Base-by-base conservation (phyloP, 2,888 invertebrate genomes). In the Ochlodes sylvanus region DNA sequence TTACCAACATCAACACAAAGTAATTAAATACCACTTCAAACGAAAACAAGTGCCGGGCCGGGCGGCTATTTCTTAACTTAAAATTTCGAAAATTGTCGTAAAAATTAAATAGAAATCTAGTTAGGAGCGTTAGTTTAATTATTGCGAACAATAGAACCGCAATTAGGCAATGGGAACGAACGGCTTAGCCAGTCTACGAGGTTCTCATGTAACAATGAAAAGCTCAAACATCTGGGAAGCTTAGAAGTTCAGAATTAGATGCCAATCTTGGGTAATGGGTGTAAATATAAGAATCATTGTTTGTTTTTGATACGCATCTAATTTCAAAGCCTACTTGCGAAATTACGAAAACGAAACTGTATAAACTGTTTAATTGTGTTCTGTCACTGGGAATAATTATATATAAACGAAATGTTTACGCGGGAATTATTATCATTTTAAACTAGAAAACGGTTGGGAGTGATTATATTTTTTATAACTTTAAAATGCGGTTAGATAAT, bases 81-180 rank as follows among this genome's bases (percentile, higher is more conserved):
- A 72, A 75, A 77, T 77, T 81, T 77, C 73, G 77, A 82, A 79
- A 82, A 82, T 77, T 80, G 81, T 81, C 83, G 79, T 78, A 78
- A 81, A 85, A 86, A 83, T 84, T 85, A 86, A 76, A 87, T 89
- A 87, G 84, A 88, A 89, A 87, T 85, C 85, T 84, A 85, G 83
- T 85, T 83, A 86, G 81, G 80, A 84, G 76, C 83, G 81, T 87
- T 86, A 84, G 84, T 87, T 87, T 89, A 87, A 87, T 89, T 90
- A 83, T 81, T 78, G 80, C 79, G 87, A 85, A 92, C 92, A 92
- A 92, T 92, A 82, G 92, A 80, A 74, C 78, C 72, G 83, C 86
- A 91, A 90, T 92, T 92, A 90, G 88, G 87, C 88, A 90, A 91
- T 91, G 91, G 83, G 90, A 90, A 85, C 83, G 90, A 90, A 85